Conservation (phyloP, 1,140 invertebrate species). For the Bombus confusus region DNA sequence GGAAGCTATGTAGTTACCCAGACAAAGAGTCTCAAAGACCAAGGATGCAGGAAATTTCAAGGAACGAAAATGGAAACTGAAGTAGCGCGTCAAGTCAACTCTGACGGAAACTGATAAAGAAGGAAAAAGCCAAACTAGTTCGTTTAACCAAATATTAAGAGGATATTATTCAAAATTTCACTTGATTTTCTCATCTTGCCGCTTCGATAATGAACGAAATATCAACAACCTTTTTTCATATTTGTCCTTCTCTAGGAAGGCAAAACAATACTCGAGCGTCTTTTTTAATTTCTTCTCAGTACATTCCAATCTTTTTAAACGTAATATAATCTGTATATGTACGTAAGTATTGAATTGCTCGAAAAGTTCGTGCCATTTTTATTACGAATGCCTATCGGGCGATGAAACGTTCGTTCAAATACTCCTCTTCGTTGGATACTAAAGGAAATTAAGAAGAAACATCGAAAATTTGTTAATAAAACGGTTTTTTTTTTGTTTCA, state of each 20-base stretch:
- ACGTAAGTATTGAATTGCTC: too few relatives aligned
- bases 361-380: too few relatives aligned
- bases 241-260: rapidly evolving
- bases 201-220: too few relatives aligned
- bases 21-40: background rate
- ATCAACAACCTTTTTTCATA: rapidly evolving
- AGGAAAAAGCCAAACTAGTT: too few relatives aligned
- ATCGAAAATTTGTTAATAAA: too few relatives aligned
- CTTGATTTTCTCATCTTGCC: rapidly evolving
- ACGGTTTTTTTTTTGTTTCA: rapidly evolving
- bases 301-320: too few relatives aligned
- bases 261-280: rapidly evolving
- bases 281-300: too few relatives aligned
- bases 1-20: background rate
- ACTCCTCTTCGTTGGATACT: rapidly evolving
- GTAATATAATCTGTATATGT: too few relatives aligned
- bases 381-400: too few relatives aligned
- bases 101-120: background rate
- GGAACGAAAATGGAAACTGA: background rate
- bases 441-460: rapidly evolving
- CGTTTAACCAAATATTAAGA: too few relatives aligned
- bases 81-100: background rate
- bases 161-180: too few relatives aligned
- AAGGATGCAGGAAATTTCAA: background rate
- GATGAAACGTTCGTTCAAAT: too few relatives aligned